Conservation (phyloP, 2,888 invertebrate species). For the Nephrotoma guestfalica region DNA sequence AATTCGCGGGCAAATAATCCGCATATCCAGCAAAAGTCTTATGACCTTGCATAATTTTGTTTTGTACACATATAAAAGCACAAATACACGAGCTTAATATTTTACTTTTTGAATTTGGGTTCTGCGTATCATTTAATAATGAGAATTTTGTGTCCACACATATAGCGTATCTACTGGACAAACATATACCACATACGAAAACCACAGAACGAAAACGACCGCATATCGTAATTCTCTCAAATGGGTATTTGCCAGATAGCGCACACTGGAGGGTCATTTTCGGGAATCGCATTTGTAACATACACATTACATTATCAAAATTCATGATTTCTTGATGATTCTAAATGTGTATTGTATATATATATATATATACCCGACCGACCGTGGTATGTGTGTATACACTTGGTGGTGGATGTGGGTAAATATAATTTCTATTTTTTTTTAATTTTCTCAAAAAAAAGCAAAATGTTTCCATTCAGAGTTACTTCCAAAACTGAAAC, state of each 20-base stretch:
- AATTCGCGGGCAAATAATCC: not conserved
- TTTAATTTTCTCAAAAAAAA: not conserved
- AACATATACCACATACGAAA: not conserved
- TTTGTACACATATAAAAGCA: not conserved
- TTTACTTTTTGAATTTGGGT: not conserved
- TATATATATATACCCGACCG: not conserved
- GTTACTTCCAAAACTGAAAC: not conserved
- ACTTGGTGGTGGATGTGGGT: not conserved
- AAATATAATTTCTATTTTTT: not conserved
- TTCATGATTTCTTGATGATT: not conserved
- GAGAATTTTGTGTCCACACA: not conserved
- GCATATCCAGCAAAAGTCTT: not conserved
- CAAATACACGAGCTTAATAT: not conserved
- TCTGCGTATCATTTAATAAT: not conserved
- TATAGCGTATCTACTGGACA: not conserved
- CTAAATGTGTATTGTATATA: not conserved
- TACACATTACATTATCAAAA: not conserved
- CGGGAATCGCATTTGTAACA: not conserved
- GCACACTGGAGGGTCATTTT: not conserved
- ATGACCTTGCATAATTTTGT: not conserved
- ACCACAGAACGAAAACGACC: not conserved
- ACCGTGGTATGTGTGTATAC: not conserved
- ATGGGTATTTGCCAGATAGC: not conserved
- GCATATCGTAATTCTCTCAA: not conserved
- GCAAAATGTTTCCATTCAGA: not conserved